A percentile compares a stretch with the other conserved stretches of the same genome.
phyloP scores from a whole-genome alignment of 2,888 invertebrate species.

The Drosophila neonasuta region DNA sequence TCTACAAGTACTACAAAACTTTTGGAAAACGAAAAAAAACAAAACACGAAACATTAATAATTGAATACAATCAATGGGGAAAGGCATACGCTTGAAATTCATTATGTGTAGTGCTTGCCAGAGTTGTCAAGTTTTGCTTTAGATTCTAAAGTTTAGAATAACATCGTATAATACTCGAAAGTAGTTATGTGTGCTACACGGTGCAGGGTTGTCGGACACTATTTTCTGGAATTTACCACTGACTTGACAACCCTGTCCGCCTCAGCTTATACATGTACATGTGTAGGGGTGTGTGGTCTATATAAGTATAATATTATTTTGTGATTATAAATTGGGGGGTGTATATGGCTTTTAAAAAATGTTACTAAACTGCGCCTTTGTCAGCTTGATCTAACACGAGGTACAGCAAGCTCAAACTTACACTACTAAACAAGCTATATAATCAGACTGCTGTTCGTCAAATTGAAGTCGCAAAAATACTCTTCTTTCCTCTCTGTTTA shows the following conservation, averaged over 20 bases:
- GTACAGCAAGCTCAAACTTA: slow-evolving; percentile 52
- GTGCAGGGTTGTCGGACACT: slow-evolving; percentile 9
- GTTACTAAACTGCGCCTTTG: slow-evolving; percentile 34
- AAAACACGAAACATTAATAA: neutral
- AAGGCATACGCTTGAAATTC: slow-evolving; percentile 62
- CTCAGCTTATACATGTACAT: slow-evolving; percentile 23
- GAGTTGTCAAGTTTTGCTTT: slow-evolving; percentile 28
- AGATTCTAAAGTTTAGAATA: slow-evolving; percentile 13
- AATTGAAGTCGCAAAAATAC: slow-evolving; percentile 55
- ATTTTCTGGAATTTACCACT: neutral
- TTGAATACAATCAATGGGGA: slow-evolving; percentile 42
- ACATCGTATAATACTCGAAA: slow-evolving; percentile 49
- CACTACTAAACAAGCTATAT: slow-evolving; percentile 57
- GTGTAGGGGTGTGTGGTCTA: slow-evolving; percentile 38
- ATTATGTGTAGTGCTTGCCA: slow-evolving; percentile 26
- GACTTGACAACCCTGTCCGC: slow-evolving; percentile 30
- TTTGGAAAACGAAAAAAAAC: slow-evolving; percentile 18
- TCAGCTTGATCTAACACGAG: slow-evolving; percentile 38
- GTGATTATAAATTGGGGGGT: slow-evolving; percentile 36
- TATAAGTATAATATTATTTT: slow-evolving; percentile 42
- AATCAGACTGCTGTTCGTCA: slow-evolving; percentile 51
- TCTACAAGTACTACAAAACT: slow-evolving; percentile 52
- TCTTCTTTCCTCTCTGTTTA: slow-evolving; percentile 20
- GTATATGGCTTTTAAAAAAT: slow-evolving; percentile 65
- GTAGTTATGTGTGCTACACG: slow-evolving; percentile 10